Conservation (phyloP, 2,888 invertebrate genomes). For the Lepidocyrtinus sp. region DNA sequence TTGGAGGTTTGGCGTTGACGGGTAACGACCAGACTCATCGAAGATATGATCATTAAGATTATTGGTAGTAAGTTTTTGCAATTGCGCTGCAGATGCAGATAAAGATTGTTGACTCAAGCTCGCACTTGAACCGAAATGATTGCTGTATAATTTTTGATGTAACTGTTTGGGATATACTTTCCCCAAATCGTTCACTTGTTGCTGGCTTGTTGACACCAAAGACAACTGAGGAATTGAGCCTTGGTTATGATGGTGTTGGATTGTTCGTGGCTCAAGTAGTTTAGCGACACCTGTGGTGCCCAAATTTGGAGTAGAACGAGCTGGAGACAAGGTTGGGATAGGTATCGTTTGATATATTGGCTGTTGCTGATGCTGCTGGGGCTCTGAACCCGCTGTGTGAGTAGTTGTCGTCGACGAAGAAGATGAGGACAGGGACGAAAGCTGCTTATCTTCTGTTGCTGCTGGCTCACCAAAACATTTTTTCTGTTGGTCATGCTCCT, state of each 20-base stretch:
- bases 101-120: constrained; percentile 39
- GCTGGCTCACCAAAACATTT: constrained; percentile 35
- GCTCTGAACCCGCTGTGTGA: background rate
- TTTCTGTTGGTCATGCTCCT: constrained; percentile 40
- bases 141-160: constrained; percentile 45
- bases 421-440: constrained; percentile 23
- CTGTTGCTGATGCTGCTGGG: constrained; percentile 22
- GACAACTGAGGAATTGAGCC: constrained; percentile 44
- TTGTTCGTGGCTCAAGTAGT: constrained; percentile 24
- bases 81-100: constrained; percentile 29
- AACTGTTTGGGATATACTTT: constrained; percentile 33
- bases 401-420: constrained; percentile 21
- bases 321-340: constrained; percentile 70
- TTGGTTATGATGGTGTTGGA: constrained; percentile 36
- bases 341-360: constrained; percentile 52
- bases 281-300: constrained; percentile 49
- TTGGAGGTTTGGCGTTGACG: constrained; percentile 53
- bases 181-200: constrained; percentile 46
- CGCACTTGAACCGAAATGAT: constrained; percentile 46
- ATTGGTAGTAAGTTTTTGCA: constrained; percentile 43
- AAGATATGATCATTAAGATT: constrained; percentile 43
- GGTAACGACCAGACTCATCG: constrained; percentile 47
- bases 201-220: constrained; percentile 40
- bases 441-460: constrained; percentile 23
- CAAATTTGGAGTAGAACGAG: constrained; percentile 74